phyloP scores from a whole-genome alignment of 2,113 vertebrate genomes.

The Mesitornis unicolor region DNA sequence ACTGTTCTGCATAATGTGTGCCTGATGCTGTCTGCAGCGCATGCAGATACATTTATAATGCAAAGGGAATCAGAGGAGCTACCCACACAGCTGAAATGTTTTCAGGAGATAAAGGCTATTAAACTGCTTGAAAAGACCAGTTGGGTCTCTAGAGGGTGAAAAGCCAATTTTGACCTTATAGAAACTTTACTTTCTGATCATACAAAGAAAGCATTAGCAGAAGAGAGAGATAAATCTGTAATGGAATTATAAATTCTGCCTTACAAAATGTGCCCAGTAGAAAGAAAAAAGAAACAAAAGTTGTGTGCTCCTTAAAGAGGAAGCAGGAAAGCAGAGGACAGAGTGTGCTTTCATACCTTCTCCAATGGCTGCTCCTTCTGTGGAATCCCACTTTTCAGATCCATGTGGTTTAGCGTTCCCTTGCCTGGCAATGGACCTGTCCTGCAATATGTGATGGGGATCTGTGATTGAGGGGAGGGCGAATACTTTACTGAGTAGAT shows the following conservation, averaged over 20 bases:
- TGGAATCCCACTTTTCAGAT: background rate
- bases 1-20: background rate
- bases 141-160: conserved; percentile 28
- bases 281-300: background rate
- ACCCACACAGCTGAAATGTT: background rate
- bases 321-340: background rate
- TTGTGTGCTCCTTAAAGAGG: background rate
- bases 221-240: conserved; percentile 41
- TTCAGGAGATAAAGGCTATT: conserved; percentile 52
- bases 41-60: conserved; percentile 28
- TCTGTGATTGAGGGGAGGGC: background rate
- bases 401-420: background rate
- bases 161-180: conserved; percentile 48
- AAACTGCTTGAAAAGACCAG: conserved; percentile 45
- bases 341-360: background rate
- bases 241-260: conserved; percentile 7
- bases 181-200: conserved; percentile 36
- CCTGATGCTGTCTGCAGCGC: background rate
- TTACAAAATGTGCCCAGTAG: background rate
- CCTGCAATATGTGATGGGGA: background rate
- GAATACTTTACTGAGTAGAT: background rate
- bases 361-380: background rate
- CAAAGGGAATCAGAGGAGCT: conserved; percentile 1
- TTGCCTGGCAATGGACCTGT: background rate
- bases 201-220: background rate